phyloP scores from a whole-genome alignment of 2,888 invertebrate species.

The Calephelis perditalis region DNA sequence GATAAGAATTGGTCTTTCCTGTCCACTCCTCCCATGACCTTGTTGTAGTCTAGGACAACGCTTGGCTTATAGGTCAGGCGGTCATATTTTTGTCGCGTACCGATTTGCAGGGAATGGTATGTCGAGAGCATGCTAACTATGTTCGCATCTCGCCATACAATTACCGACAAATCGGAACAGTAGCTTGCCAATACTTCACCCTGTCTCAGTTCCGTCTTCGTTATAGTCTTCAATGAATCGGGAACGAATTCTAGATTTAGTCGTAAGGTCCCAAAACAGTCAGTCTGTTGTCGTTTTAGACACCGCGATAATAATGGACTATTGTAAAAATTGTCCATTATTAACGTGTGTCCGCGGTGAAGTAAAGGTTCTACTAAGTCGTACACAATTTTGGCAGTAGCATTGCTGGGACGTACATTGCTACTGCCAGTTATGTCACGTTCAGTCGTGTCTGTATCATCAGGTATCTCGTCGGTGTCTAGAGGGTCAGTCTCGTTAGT shows the following conservation, averaged over 20 bases:
- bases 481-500: neutral
- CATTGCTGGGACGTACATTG: no score
- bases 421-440: slow-evolving; percentile 14
- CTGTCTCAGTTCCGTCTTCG: slow-evolving; percentile 28
- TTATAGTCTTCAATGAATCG: slow-evolving; percentile 25
- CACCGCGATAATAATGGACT: slow-evolving; percentile 33
- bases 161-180: slow-evolving; percentile 39
- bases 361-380: slow-evolving; percentile 7
- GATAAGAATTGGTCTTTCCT: slow-evolving; percentile 36
- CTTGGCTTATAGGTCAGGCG: slow-evolving; percentile 16
- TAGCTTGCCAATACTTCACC: slow-evolving; percentile 29
- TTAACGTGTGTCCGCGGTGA: slow-evolving; percentile 28
- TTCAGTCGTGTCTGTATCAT: slow-evolving; percentile 4
- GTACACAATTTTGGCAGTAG: no score
- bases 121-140: slow-evolving; percentile 29
- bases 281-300: slow-evolving; percentile 27
- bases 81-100: no score
- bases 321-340: slow-evolving; percentile 38
- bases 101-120: slow-evolving; percentile 19
- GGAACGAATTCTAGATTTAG: slow-evolving; percentile 33
- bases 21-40: slow-evolving; percentile 34
- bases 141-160: slow-evolving; percentile 43
- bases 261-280: slow-evolving; percentile 31
- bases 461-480: slow-evolving; percentile 14
- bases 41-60: slow-evolving; percentile 31